These are phyloP conservation scores for Diplolepis rosae DNA, from an alignment of 2,888 invertebrate species.

Conservation along the genomic window DNA sequence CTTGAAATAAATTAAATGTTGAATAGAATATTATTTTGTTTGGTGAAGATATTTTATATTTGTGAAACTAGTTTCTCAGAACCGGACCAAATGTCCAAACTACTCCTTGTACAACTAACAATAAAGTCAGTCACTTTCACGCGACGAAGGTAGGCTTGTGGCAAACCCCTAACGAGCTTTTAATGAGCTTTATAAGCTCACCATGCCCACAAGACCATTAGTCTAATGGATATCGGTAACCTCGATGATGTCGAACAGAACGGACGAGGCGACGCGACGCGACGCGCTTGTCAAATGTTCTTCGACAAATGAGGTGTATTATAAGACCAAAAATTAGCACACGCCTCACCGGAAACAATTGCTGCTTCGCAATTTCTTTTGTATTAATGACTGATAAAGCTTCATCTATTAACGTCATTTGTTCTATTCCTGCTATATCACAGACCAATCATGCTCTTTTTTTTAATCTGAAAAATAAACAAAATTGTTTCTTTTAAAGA, in stretches of 20 bases:
- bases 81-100: conserved; percentile 36
- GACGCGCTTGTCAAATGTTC: conserved; percentile 31
- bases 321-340: not conserved
- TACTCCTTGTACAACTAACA: conserved; percentile 35
- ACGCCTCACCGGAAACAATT: not conserved
- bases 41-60: not conserved
- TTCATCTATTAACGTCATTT: not conserved
- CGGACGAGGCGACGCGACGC: conserved; percentile 32
- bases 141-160: conserved; percentile 36
- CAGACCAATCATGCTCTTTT: too few species aligned
- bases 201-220: conserved; percentile 43
- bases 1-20: too few species aligned
- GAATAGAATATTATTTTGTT: too few species aligned
- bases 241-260: conserved; percentile 49
- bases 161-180: conserved; percentile 62
- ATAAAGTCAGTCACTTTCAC: conserved; percentile 34
- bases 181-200: conserved; percentile 56
- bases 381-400: not conserved
- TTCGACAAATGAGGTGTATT: conserved; percentile 21
- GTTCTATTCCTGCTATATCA: not conserved
- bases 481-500: too few species aligned
- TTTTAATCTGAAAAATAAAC: too few species aligned
- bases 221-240: conserved; percentile 50
- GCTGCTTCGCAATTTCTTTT: not conserved
- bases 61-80: not conserved